Base-by-base conservation (phyloP, 2,797 vertebrate species). In the Antennarius maculatus region DNA sequence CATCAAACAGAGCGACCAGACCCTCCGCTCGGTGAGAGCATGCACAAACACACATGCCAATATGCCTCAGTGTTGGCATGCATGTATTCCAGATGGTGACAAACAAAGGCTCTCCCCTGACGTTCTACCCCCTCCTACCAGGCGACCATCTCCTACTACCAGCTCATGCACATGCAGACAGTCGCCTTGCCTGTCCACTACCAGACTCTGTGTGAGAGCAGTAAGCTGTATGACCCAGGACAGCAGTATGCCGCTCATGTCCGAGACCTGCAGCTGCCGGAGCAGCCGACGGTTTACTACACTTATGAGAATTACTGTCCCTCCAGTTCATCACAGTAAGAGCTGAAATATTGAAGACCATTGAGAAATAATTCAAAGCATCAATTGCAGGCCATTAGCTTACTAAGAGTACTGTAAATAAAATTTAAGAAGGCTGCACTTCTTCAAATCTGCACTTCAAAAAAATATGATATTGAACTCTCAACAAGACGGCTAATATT, bases 171-270 rank as follows among this genome's bases (percentile, higher is more conserved):
- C 91, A 95, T 94, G 93, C 96, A 97, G 92, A 98, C 97, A 0
- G 97, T 97, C 0, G 95, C 92, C 0, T 79, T 97, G 86, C 98
- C 98, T 0, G 97, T 99, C 37, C 93, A 97, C 82, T 99, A 97
- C 89, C 97, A 99, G 94, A 99, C 96, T 0, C 90, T 99, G 85
- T 98, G 96, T 0, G 98, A 99, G 92, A 98, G 96, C 95, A 98
- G 97, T 79, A 98, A 99, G 77, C 93, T 98, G 28, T 99, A 99
- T 0, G 98, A 98, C 86, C 96, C 95, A 0, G 97, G 97, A 12
- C 96, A 96, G 81, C 98, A 99, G 79, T 99, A 99, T 0, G 96
- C 94, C 0, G 96, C 95, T 0, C 92, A 97, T 1, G 95, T 98
- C 28, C 87, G 88, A 71, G 95, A 95, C 87, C 92, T 98, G 82